Evolutionary conservation across 2,797 vertebrate genomes (phyloP).

Genomic region (Rhinichthys osculus): DNA sequence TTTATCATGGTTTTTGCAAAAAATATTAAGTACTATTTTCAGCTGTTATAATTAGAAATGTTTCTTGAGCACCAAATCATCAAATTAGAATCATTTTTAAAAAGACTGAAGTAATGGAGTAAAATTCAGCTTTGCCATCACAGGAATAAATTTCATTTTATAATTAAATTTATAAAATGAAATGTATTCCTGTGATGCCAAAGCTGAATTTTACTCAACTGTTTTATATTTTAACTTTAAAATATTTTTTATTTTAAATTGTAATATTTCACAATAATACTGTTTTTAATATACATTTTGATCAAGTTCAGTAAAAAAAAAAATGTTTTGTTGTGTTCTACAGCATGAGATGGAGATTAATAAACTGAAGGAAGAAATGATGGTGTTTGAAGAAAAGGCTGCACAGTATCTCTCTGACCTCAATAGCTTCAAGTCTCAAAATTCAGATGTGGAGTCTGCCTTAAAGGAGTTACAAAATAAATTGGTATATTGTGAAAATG

Average conservation of each 20-base stretch:
- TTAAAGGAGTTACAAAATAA: conserved; percentile 65
- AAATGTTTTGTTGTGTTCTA: not conserved
- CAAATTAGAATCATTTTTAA: not conserved
- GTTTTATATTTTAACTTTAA: not conserved
- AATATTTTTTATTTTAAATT: not conserved
- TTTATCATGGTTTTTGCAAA: too few relatives aligned
- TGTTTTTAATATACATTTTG: not conserved
- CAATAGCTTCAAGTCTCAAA: conserved; percentile 68
- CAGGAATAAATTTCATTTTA: too few relatives aligned
- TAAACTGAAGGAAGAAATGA: conserved; percentile 65
- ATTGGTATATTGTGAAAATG: conserved; percentile 67
- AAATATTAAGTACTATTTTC: too few relatives aligned
- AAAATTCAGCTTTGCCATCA: not conserved
- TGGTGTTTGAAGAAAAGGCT: conserved; percentile 63
- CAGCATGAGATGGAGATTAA: conserved; percentile 71
- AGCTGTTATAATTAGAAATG: too few relatives aligned
- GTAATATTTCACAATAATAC: too few relatives aligned
- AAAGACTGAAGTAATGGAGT: not conserved
- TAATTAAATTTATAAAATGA: too few relatives aligned
- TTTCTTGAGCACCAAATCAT: too few relatives aligned
- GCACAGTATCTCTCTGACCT: conserved; percentile 69
- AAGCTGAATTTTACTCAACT: too few relatives aligned
- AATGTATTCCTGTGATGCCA: too few relatives aligned
- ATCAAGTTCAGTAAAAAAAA: not conserved
- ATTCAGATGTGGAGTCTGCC: conserved; percentile 68